Base-by-base conservation (phyloP, 1,140 invertebrate species). In the Nylanderia fulva region DNA sequence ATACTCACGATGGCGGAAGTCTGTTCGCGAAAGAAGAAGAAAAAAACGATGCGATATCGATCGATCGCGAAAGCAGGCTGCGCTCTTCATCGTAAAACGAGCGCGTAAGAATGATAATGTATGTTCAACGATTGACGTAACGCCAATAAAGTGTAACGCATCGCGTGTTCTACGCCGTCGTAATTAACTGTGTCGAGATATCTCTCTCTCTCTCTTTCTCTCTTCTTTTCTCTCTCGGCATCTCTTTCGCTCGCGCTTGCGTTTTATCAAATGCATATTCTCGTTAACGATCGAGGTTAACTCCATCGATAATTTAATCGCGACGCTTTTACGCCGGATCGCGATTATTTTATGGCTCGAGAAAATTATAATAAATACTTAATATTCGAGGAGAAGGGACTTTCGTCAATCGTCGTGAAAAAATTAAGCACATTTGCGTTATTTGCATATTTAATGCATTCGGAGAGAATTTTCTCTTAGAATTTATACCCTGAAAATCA, bases 41-140 rank as follows among this genome's bases (percentile, higher is more conserved):
- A 64, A 64, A 66, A 29, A 29, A 11, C 9, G 29, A 36, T n/a
- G 52, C 18, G 27, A n/a, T n/a, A 33, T 33, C n/a, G n/a, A n/a
- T n/a, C n/a, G n/a, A 2, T 54, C 42, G n/a, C n/a, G 36, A 72
- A 82, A 72, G 66, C 77, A 8, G 36, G 13, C 21, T 68, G 61
- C 45, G 52, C 63, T 56, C 36, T 21, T n/a, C 11, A 24, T 54
- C n/a, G n/a, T n/a, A n/a, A 64, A 80, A 71, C 18, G 48, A 29
- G 8, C 27, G 66, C 7, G 29, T n/a, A 56, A 45, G n/a, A 64
- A 45, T 69, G 33, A 8, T 42, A 42, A 82, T 58, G 27, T 45
- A 71, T 8, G 52, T 42, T 79, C 15, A 48, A n/a, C n/a, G 76
- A 82, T 82, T 85, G 76, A 76, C 69, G 69, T 84, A 76, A 86